Base-by-base conservation (phyloP, 2,797 vertebrate species). In the Lagodon rhomboides region DNA sequence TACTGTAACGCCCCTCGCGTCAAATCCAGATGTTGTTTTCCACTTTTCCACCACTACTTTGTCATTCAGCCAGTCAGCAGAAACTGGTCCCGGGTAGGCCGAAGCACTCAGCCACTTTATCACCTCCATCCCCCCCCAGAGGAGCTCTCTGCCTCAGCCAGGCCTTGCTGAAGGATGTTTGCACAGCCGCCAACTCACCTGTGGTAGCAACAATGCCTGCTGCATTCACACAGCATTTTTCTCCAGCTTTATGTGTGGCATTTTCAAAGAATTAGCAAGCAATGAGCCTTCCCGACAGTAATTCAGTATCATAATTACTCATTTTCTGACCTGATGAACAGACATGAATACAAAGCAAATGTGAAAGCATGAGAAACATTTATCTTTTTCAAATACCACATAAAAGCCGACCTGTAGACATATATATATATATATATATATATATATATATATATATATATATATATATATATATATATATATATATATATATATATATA, bases 51-150 rank as follows among this genome's bases (percentile, higher is more conserved):
- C 12, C 5, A 16, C 41, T 20, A 47, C 56, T 76, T 68, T 68
- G 54, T 82, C 71, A 70, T 77, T 56, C 25, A 3, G 54, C n/a
- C 51, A 79, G 68, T 81, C 66, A 79, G 66, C 63, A 71, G 34
- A 73, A 79, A 55, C 18, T 23, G 38, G 65, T 71, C 27, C 16
- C 38, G 38, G 34, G 43, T 50, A 71, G 78, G 50, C 68, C 61
- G 34, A 59, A 66, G 67, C 65, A 20, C 69, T 80, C 62, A 78
- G 64, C 44, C 68, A 61, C 60, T 79, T 79, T 17, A 82, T 72
- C 72, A 56, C 54, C 49, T n/a, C 54, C 43, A 8, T 41, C 49
- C 23, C 68, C 66, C 78, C 78, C 73, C 43, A n/a, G 64, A 77
- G 64, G 72, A 70, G 51, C 58, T 69, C 23, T 65, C 5, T 16